Evolutionary conservation across 2,888 invertebrate species (phyloP), one percentile per base, ranked within the genome.

Genomic region (Cephalotes varians): DNA sequence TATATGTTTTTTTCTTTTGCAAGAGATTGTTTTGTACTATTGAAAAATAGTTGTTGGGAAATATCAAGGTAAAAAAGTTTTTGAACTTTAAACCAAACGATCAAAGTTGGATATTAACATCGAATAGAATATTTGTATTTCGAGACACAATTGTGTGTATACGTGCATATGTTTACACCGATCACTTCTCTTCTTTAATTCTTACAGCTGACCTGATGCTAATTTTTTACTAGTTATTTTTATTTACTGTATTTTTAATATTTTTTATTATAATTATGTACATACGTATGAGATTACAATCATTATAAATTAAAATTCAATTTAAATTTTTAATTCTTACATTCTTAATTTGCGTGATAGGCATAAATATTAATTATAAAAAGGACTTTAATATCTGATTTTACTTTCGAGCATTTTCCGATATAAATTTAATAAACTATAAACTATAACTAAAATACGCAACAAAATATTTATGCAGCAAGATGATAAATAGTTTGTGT

Each of bases 221-320:
- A 60, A 34, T 12, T 34, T 21, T 37, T 60, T 6, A 12, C 12
- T n/a, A n/a, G n/a, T n/a, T n/a, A n/a, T n/a, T n/a, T n/a, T n/a
- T n/a, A n/a, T n/a, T n/a, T 37, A 9, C 6, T 37, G 34, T 9
- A 60, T 60, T 21, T 1, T 34, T 21, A 1, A 0, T 60, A 9
- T 1, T 60, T 60, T 37, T 21, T 0, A 1, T 58, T n/a, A 0
- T 60, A 60, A 37, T 0, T 60, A n/a, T 37, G n/a, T 34, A 25
- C 25, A 0, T 34, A 10, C 2, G 12, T 21, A 5, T 21, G 2
- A 7, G 3, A 21, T 12, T 37, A 21, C n/a, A 6, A 21, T 34
- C 7, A 37, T 60, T 60, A 60, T 60, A 60, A 60, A 60, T 60
- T 60, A 6, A 21, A 37, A 60, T 60, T 34, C n/a, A 54, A 54